phyloP scores from a whole-genome alignment of 1,140 invertebrate genomes.

The Leptinotarsa undecemlineata region DNA sequence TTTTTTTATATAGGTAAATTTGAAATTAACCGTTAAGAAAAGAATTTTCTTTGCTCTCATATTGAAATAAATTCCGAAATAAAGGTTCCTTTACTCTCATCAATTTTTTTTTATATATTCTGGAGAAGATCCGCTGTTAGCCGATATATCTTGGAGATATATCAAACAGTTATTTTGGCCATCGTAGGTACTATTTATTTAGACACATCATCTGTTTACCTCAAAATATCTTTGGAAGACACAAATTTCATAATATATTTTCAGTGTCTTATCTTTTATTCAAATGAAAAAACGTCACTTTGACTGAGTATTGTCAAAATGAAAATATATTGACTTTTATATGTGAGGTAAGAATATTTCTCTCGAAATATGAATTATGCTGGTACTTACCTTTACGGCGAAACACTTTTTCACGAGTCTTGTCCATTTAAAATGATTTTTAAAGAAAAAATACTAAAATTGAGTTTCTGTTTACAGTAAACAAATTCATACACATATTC shows the following conservation, averaged over 20 bases:
- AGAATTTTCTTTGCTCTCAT: too few species aligned
- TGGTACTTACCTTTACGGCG: slow-evolving; percentile 47
- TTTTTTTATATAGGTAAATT: too few species aligned
- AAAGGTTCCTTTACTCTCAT: too few species aligned
- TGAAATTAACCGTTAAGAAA: too few species aligned
- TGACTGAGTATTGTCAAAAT: neutral
- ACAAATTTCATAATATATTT: neutral
- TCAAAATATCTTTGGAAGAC: too few species aligned
- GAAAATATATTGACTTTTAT: neutral
- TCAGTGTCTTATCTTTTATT: neutral
- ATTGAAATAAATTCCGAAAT: too few species aligned
- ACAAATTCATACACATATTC: slow-evolving; percentile 34
- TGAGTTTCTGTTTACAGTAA: slow-evolving; percentile 33
- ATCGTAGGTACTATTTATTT: too few species aligned
- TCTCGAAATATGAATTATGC: neutral
- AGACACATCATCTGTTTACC: too few species aligned
- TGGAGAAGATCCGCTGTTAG: too few species aligned
- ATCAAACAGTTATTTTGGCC: too few species aligned
- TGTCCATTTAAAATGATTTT: slow-evolving; percentile 48
- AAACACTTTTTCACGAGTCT: slow-evolving; percentile 48
- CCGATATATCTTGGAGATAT: too few species aligned
- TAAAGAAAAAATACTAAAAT: slow-evolving; percentile 37
- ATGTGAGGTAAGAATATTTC: neutral
- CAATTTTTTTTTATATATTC: too few species aligned
- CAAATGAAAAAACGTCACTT: neutral